These are phyloP conservation scores for Syngnathus acus DNA, from an alignment of 2,797 vertebrate genomes.

Conservation along the genomic window DNA sequence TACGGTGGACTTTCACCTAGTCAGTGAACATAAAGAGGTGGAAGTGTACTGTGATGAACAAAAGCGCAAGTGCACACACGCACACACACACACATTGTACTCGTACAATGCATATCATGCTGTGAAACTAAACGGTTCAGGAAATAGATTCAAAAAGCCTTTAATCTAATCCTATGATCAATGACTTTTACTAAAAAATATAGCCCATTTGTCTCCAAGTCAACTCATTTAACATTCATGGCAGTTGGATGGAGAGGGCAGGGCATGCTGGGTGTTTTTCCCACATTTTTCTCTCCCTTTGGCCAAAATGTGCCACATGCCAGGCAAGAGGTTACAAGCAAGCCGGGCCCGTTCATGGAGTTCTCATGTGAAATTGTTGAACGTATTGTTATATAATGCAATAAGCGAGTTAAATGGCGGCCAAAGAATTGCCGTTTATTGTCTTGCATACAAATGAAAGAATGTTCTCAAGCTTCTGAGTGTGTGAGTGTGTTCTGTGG, in stretches of 20 bases:
- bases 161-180: constrained; percentile 31
- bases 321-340: constrained; percentile 24
- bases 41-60: not conserved
- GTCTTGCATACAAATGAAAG: not conserved
- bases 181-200: constrained; percentile 32
- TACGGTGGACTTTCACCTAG: not conserved
- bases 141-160: constrained; percentile 35
- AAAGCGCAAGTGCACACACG: constrained; percentile 14
- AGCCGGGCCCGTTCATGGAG: not conserved
- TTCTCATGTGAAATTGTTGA: not conserved
- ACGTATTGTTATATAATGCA: not conserved
- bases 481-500: not conserved
- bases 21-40: not conserved
- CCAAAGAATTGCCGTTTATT: not conserved
- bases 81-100: constrained; percentile 24
- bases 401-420: not conserved
- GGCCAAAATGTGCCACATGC: constrained; percentile 55
- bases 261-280: constrained; percentile 40
- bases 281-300: constrained; percentile 44
- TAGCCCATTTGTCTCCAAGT: constrained; percentile 35
- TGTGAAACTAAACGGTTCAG: constrained; percentile 11
- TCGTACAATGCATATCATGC: not conserved
- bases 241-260: constrained; percentile 38
- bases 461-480: not conserved
- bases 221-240: constrained; percentile 50